Evolutionary conservation across 2,113 vertebrate species (phyloP), one percentile per base, ranked within the genome.

Genomic region (Eudyptes chrysolophus): DNA sequence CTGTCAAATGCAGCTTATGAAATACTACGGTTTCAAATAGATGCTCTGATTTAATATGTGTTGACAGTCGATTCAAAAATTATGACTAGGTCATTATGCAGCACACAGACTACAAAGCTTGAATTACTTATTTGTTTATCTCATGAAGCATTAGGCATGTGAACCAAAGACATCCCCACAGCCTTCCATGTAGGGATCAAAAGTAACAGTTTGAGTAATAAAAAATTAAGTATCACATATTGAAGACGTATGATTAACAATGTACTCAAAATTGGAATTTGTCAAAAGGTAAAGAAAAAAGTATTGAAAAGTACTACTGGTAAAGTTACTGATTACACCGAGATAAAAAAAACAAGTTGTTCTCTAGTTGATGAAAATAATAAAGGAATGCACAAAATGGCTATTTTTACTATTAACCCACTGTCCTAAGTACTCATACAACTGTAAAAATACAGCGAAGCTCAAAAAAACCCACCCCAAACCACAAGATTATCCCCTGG

Each of bases 121-220:
- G 93, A 97, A 97, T 97, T 96, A 94, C 93, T 95, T 95, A 96
- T 94, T 92, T 97, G 81, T 97, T 97, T 97, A 97, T 96, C 90
- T 97, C 92, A 94, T 92, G 97, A 97, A 98, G 54, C 48, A 95
- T 42, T 55, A 80, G 76, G n/a, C 60, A 48, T 62, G 72, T 72
- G 60, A 77, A 94, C 62, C 46, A 94, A 97, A 97, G 66, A 84
- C 61, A 85, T 87, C 65, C 60, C 91, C 84, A 89, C 65, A 78
- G 84, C 8, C 60, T 96, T 95, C 90, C 30, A 79, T 9, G 36
- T 29, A 83, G 61, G 76, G 36, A 84, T 88, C 62, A 94, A 96
- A 91, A 88, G 30, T 54, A 96, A 87, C 57, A 71, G 72, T 69
- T 84, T 88, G 85, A 96, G 91, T 66, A 76, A 94, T 83, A 84